Evolutionary conservation across 2,113 vertebrate genomes (phyloP), one percentile per base, ranked within the genome.

Genomic region (Centropus bengalensis): DNA sequence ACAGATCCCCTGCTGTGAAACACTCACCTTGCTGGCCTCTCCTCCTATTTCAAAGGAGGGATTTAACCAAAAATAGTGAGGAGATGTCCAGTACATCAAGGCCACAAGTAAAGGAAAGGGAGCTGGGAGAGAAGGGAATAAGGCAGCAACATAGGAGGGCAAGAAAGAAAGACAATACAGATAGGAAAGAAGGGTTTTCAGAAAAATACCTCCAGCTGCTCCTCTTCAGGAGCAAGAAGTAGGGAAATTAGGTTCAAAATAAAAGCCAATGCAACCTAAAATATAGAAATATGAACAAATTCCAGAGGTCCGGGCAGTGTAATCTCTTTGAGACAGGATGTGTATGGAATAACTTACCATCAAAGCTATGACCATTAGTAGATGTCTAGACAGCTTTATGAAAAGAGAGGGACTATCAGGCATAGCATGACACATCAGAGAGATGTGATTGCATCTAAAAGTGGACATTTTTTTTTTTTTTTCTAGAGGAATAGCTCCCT

Each of bases 321-420:
- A 91, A 91, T 89, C 94, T 94, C 63, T 95, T 75, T 82, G 82
- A 94, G 60, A 89, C 59, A 85, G 75, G 38, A 80, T 78, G 87
- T 82, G 89, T 89, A 79, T 92, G 67, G 84, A 95, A 92, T 80
- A 91, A 92, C 74, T 91, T 95, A 67, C 74, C 78, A 91, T 94
- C 86, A 94, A 95, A 94, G 89, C 67, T 89, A 70, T 44, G 55
- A 88, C 45, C 42, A 79, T 95, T 92, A 96, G 16, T 66, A 91
- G 84, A 80, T 94, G 87, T 95, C 93, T 95, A 95, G 93, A 92
- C 74, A 83, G 67, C 23, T 81, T 66, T 84, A 88, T 91, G 91
- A 88, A 86, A 88, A 74, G 52, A 88, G 38, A 88, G 56, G 51
- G 44, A 69, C 22, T 94, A 74, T 44, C 1, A 5, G 40, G 55